phyloP scores from a whole-genome alignment of 2,113 vertebrate genomes.

The Mustelus asterias region DNA sequence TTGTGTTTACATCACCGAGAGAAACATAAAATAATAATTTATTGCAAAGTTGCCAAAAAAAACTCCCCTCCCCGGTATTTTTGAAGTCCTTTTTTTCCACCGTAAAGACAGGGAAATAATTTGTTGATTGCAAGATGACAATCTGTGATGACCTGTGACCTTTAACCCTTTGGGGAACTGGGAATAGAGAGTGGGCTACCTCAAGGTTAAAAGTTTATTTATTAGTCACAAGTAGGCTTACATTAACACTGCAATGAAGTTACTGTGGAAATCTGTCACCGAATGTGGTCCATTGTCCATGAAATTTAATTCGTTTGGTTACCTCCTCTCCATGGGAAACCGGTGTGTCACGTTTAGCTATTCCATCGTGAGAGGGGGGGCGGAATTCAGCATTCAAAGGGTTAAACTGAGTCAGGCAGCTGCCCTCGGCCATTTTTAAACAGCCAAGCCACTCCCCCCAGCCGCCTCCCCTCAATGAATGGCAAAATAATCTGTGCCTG shows the following conservation, averaged over 20 bases:
- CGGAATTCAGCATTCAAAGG: neutral
- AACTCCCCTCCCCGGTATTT: neutral
- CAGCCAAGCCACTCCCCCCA: too few species aligned
- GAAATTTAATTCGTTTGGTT: neutral
- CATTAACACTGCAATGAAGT: too few species aligned
- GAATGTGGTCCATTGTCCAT: neutral
- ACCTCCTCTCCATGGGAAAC: neutral
- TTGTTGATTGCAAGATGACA: neutral
- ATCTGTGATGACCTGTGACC: too few species aligned
- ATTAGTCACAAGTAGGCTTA: too few species aligned
- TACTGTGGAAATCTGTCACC: too few species aligned
- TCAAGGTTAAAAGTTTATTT: too few species aligned
- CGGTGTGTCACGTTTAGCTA: neutral
- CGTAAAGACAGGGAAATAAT: neutral
- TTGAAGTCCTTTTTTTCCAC: neutral
- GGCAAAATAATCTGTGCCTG: neutral
- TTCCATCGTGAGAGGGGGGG: neutral
- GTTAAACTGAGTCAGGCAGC: neutral
- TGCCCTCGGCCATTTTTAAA: neutral
- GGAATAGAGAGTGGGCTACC: neutral
- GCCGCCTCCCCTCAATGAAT: neutral
- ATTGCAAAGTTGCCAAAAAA: neutral
- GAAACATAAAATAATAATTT: neutral
- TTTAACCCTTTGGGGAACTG: neutral
- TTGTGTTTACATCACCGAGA: neutral